Base-by-base conservation (phyloP, 2,888 invertebrate genomes). In the Troides helena region DNA sequence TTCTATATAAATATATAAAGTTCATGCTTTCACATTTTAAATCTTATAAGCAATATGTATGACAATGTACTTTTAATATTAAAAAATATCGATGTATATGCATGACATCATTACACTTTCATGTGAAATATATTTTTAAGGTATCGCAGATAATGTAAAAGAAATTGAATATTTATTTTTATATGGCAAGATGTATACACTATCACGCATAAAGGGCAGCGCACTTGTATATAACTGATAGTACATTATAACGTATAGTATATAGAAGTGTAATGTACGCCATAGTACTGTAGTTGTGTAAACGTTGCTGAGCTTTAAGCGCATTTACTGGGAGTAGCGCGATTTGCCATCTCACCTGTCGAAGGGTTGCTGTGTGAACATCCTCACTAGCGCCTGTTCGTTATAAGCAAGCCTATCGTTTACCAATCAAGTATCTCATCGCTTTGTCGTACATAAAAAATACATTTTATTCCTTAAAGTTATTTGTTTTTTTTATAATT, bases 101-200 rank as follows among this genome's bases (percentile, higher is more conserved):
- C 53, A 53, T n/a, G 5, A n/a, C 53, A 14, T 46, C 46, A 46
- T 12, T 46, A 53, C 18, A 53, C 53, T 53, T 53, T 53, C 50
- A 50, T 50, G n/a, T 53, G 23, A 58, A 58, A 58, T 23, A 59
- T 68, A 68, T 67, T 68, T 68, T 64, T 68, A 60, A 25, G 30
- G 59, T 65, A 65, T 59, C 30, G 2, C n/a, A 14, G 43, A 36
- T 56, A 21, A 56, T 21, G 8, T 25, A 25, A 62, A 25, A 58
- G 17, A 64, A 43, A 63, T 53, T 59, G 39, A 50, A 2, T 68
- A 67, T 62, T 65, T 72, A 70, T 72, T 70, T 73, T 74, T 71
- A 62, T 69, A 70, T 65, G 61, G 58, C 58, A 62, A 69, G 43
- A 67, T 70, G 60, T 69, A 50, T 59, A 64, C 25, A 63, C 25